Evolutionary conservation across 53 echinoderm and acorn worm species (phyloP), one percentile per base, ranked within the genome.

Genomic region (Astropecten irregularis): DNA sequence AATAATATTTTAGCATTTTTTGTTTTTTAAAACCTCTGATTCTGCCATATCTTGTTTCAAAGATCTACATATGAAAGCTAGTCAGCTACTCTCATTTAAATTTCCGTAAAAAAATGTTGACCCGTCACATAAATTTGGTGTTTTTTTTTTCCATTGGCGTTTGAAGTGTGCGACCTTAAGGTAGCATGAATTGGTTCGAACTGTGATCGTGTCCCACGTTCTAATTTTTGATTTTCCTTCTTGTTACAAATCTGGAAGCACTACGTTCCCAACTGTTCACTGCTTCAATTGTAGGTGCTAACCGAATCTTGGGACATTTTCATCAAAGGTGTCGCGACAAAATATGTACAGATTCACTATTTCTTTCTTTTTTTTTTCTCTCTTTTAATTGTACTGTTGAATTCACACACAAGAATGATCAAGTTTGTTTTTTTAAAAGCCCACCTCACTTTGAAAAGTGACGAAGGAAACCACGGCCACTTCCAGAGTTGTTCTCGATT

Each of bases 71-170:
- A 54, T 79, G 63, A 63, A 61, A 33, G 42, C 79, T 79, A 79
- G 79, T 60, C 62, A 49, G 62, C 79, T 79, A 79, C 79, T 37
- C 79, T 62, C 57, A 30, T 30, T 61, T 61, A 79, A 79, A 62
- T 79, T 79, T 79, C 62, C 79, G 46, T 79, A 79, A 47, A 79
- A 72, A 71, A 79, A 79, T 61, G 79, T 79, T 79, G 79, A 79
- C 79, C 79, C 79, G 79, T 79, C 79, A 79, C 40, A 61, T 47
- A 79, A 19, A 28, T 76, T 69, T 16, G 42, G 42, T 42, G 40
- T 57, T 76, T 73, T 32, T 13, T 57, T 58, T 76, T 61, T 9
- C 42, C 55, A 62, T 42, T 62, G 42, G 79, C 39, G 57, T 61
- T 31, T 79, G 60, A 22, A 57, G 74, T 60, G 61, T 14, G 79